Evolutionary conservation across 2,888 invertebrate species (phyloP).

Genomic region (Aphelenchoides bicaudatus): DNA sequence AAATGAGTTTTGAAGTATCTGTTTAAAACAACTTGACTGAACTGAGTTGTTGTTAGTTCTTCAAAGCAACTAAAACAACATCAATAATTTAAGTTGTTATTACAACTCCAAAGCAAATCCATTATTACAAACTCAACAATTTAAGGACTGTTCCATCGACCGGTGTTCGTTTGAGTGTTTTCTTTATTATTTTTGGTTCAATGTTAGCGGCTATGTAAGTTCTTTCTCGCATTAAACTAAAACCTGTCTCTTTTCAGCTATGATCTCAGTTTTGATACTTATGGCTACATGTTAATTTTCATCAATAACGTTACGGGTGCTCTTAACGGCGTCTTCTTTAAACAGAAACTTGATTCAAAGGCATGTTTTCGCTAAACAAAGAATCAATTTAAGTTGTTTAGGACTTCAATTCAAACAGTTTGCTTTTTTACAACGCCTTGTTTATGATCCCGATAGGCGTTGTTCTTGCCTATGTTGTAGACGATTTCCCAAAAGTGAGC

Average conservation of each 20-base stretch:
- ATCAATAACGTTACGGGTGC: conserved; percentile 91
- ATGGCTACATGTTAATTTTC: conserved; percentile 84
- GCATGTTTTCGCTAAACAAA: conserved; percentile 46
- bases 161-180: conserved; percentile 83
- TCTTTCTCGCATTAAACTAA: not conserved
- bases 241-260: conserved; percentile 63
- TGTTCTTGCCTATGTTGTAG: conserved; percentile 58
- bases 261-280: conserved; percentile 85
- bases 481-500: conserved; percentile 59
- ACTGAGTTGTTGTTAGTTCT: too few relatives aligned
- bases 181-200: conserved; percentile 90
- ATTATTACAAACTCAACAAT: too few relatives aligned
- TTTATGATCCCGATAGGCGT: conserved; percentile 63
- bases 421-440: conserved; percentile 65
- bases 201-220: conserved; percentile 77
- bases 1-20: too few relatives aligned
- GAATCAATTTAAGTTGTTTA: conserved; percentile 14
- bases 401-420: conserved; percentile 64
- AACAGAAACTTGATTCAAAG: conserved; percentile 87
- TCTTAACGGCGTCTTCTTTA: conserved; percentile 92
- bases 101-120: too few relatives aligned
- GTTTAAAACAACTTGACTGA: too few relatives aligned
- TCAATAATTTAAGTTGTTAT: too few relatives aligned
- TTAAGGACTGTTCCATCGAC: conserved; percentile 64
- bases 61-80: too few relatives aligned